These are phyloP conservation scores for Lordiphosa andalusiaca DNA, from an alignment of 2,888 invertebrate species.

Conservation along the genomic window DNA sequence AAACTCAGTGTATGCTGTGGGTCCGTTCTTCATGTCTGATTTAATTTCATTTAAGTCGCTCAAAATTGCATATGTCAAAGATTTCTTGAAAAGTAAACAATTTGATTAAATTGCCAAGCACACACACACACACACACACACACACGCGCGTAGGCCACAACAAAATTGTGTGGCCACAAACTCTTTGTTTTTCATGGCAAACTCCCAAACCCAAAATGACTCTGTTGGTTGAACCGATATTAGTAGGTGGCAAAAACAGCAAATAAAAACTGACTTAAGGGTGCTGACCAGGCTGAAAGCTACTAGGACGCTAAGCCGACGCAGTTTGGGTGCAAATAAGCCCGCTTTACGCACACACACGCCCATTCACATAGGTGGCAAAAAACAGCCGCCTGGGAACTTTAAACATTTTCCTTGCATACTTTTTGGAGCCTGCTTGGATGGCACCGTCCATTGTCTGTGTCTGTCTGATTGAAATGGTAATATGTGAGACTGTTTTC, in stretches of 20 bases:
- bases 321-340: slow-evolving; percentile 42
- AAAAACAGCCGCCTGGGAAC: slow-evolving; percentile 3
- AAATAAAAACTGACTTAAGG: slow-evolving; percentile 17
- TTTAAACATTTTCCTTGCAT: slow-evolving; percentile 17
- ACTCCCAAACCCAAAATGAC: slow-evolving; percentile 7
- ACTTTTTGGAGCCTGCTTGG: slow-evolving; percentile 16
- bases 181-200: slow-evolving; percentile 26
- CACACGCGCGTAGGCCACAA: slow-evolving; percentile 16
- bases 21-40: slow-evolving; percentile 61
- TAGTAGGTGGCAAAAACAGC: slow-evolving; percentile 42
- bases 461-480: no score
- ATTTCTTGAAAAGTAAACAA: slow-evolving; percentile 12
- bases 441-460: background rate
- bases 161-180: slow-evolving; percentile 27
- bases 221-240: slow-evolving; percentile 37
- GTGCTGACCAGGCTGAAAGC: slow-evolving; percentile 7
- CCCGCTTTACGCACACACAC: slow-evolving; percentile 5
- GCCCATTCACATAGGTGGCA: no score
- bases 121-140: slow-evolving; percentile 28
- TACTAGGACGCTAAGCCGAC: slow-evolving; percentile 23
- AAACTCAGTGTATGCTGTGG: slow-evolving; percentile 25
- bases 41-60: slow-evolving; percentile 48
- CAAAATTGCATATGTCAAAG: slow-evolving; percentile 28
- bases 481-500: no score
- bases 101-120: slow-evolving; percentile 40